Conservation (phyloP, 2,888 invertebrate genomes). For the Cyclophora punctaria region DNA sequence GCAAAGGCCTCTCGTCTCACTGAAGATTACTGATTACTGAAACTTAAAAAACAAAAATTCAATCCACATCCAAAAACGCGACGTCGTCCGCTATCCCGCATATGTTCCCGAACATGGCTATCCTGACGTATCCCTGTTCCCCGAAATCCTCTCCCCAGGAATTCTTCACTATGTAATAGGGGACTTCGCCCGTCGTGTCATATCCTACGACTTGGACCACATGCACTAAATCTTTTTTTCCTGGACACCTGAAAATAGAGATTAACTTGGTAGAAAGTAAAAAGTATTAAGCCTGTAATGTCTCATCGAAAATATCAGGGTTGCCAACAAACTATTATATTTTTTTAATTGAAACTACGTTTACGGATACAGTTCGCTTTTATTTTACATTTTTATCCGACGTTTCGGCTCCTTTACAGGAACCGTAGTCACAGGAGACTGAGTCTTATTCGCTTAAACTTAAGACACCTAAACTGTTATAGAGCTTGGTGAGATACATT, state of each 20-base stretch:
- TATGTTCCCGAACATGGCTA: conserved; percentile 80
- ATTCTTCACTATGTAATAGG: conserved; percentile 85
- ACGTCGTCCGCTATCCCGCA: conserved; percentile 82
- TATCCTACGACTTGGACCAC: conserved; percentile 88
- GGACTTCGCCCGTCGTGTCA: conserved; percentile 75
- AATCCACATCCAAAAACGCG: conserved; percentile 52
- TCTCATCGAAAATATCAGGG: too few species aligned
- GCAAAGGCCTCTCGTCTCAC: too few species aligned
- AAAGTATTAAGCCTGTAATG: too few species aligned
- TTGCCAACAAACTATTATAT: too few species aligned
- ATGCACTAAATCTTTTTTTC: conserved; percentile 73
- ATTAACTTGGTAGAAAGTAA: not conserved
- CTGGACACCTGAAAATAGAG: conserved; percentile 32
- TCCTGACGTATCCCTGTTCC: conserved; percentile 80
- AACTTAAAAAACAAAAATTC: not conserved
- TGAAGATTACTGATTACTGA: too few species aligned
- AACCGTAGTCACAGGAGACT: too few species aligned
- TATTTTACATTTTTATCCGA: too few species aligned
- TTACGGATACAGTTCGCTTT: too few species aligned
- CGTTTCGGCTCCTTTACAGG: too few species aligned
- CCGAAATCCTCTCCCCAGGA: conserved; percentile 86
- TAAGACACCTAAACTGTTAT: not conserved
- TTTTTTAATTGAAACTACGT: too few species aligned
- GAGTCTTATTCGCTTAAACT: not conserved
- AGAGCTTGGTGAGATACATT: too few species aligned